Evolutionary conservation across 2,888 invertebrate genomes (phyloP).

Genomic region (Belgica antarctica): DNA sequence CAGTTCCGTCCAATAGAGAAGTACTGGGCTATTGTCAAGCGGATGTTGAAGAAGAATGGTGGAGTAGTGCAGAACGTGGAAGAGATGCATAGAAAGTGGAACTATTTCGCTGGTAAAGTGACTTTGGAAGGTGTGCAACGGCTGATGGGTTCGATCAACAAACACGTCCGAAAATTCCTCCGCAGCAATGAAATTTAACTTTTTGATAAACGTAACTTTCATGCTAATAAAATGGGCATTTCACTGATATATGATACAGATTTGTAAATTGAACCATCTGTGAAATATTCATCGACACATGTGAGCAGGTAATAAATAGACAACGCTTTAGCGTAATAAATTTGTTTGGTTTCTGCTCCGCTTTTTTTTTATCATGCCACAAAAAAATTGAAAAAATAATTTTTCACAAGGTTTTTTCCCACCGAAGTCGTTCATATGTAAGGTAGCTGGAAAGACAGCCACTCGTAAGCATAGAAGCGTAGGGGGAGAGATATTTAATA

Average conservation of each 20-base stretch:
- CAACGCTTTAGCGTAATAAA: background rate
- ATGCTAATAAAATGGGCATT: too few species aligned
- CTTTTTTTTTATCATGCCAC: background rate
- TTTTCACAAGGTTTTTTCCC: constrained; percentile 10
- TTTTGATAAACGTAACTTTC: too few species aligned
- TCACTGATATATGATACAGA: too few species aligned
- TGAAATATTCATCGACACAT: too few species aligned
- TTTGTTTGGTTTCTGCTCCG: background rate
- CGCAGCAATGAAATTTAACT: too few species aligned
- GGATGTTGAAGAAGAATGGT: background rate
- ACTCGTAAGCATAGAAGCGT: background rate
- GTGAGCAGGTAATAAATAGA: too few species aligned
- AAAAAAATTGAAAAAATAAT: constrained; percentile 12
- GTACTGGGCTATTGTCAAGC: background rate
- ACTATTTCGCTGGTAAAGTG: background rate
- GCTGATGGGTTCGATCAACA: too few species aligned
- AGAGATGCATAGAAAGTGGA: background rate
- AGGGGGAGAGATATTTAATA: background rate
- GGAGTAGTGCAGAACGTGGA: background rate
- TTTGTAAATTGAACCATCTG: too few species aligned
- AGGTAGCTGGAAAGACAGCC: background rate
- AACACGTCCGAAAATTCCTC: too few species aligned
- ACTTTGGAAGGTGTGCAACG: background rate
- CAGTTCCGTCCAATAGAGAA: constrained; percentile 44
- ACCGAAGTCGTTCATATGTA: background rate